A percentile compares a stretch with the other conserved stretches of the same genome.
Evolutionary conservation across 1,140 invertebrate species (phyloP).

Genomic region (Microvelia longipes): DNA sequence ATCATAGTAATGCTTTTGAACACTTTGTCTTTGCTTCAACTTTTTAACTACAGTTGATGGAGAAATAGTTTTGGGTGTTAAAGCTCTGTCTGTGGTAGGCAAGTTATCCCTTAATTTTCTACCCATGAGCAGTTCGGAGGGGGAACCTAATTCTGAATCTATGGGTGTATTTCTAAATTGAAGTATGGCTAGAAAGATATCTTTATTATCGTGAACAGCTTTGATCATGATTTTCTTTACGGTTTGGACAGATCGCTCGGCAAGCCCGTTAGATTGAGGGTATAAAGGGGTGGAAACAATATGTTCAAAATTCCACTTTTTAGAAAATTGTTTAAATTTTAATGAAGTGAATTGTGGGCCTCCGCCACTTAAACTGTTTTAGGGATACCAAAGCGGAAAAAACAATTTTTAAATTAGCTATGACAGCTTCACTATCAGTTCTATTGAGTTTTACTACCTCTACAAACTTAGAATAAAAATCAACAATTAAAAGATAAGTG

Average conservation of each 20-base stretch:
- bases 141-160: neutral
- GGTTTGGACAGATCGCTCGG: neutral
- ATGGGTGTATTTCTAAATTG: neutral
- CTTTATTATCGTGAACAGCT: neutral
- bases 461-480: neutral
- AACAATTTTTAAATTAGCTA: neutral
- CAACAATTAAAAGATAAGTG: neutral
- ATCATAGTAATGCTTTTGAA: too few species aligned
- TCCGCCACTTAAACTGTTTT: neutral
- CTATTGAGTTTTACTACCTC: neutral
- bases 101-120: neutral
- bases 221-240: conserved; percentile 1
- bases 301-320: neutral
- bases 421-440: too few species aligned
- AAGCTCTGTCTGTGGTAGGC: neutral
- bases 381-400: neutral
- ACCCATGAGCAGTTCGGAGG: neutral
- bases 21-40: too few species aligned
- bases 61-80: neutral
- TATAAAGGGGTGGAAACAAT: neutral
- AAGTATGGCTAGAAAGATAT: conserved; percentile 7
- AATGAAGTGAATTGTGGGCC: neutral
- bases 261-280: neutral
- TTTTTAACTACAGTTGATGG: too few species aligned
- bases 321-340: neutral